phyloP scores from a whole-genome alignment of 2,113 vertebrate genomes.

The Gnathochromis pfefferi region DNA sequence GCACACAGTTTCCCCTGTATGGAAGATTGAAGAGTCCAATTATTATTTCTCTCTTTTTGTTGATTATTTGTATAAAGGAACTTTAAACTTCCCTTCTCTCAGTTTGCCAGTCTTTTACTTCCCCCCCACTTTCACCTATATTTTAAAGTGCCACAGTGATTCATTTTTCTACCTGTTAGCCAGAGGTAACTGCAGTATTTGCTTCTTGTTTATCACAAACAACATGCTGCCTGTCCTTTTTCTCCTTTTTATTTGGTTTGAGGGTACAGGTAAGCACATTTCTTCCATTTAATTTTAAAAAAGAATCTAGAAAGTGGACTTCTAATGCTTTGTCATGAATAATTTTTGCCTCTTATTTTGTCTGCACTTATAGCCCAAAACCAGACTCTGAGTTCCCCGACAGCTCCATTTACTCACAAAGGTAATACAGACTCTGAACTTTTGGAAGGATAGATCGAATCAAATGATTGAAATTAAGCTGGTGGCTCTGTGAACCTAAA shows the following conservation, averaged over 20 bases:
- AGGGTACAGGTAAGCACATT: slow-evolving; percentile 10
- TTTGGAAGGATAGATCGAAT: background rate
- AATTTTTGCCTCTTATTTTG: background rate
- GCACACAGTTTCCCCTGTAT: background rate
- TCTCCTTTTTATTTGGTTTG: background rate
- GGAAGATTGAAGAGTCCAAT: background rate
- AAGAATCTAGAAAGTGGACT: background rate
- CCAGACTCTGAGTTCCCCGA: rapidly evolving
- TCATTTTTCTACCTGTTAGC: background rate
- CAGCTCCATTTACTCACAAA: background rate
- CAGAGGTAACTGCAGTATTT: background rate
- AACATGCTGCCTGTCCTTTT: slow-evolving; percentile 12
- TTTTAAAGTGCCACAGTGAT: background rate
- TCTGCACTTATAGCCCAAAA: background rate
- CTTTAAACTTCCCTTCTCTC: slow-evolving; percentile 18
- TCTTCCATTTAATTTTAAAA: background rate
- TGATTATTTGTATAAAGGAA: slow-evolving; percentile 9
- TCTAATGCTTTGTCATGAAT: background rate
- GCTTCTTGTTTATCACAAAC: background rate
- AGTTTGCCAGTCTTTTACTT: background rate
- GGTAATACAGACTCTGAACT: background rate
- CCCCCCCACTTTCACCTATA: slow-evolving; percentile 24
- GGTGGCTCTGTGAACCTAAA: background rate
- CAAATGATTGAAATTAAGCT: background rate
- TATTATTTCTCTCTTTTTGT: background rate